Evolutionary conservation across 2,888 invertebrate genomes (phyloP), one percentile per base, ranked within the genome.

Genomic region (Podotricha telesiphe): DNA sequence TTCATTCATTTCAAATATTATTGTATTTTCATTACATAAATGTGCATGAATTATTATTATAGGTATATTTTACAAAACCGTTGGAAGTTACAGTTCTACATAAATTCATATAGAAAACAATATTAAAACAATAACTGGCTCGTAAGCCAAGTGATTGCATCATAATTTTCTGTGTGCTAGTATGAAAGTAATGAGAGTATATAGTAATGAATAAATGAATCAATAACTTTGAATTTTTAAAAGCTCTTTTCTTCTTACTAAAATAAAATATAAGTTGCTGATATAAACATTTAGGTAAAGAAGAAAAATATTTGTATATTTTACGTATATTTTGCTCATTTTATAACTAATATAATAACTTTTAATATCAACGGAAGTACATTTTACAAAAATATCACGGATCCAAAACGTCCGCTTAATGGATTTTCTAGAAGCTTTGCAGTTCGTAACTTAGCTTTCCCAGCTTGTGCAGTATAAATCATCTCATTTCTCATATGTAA

Each of bases 381-480:
- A 59, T 10, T 28, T 45, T 45, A 45, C 2, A 59, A 42, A 40
- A 58, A 58, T 22, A 58, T 58, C 22, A 59, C 59, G 22, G 11
- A 45, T 59, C n/a, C 17, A 17, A 55, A 59, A 45, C 6, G 59
- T 45, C 10, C 4, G 17, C 13, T 59, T 59, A 59, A 59, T 59
- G 28, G 59, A 17, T 59, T 45, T 45, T 59, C 28, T 45, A 59
- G 59, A 45, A 22, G 59, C 22, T 59, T 45, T 45, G 15, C 22
- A 59, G 59, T 59, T 59, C 45, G 22, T 59, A 59, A 59, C 59
- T 59, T 28, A 59, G 45, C 45, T 59, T 45, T 45, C 17, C 42
- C 45, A 59, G 45, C 59, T 45, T 59, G 20, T 59, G 59, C 59
- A 59, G 59, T n/a, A 59, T 59, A 59, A 59, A 59, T 59, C 28